Evolutionary conservation across 2,888 invertebrate species (phyloP), one percentile per base, ranked within the genome.

Genomic region (Trichopria drosophilae): DNA sequence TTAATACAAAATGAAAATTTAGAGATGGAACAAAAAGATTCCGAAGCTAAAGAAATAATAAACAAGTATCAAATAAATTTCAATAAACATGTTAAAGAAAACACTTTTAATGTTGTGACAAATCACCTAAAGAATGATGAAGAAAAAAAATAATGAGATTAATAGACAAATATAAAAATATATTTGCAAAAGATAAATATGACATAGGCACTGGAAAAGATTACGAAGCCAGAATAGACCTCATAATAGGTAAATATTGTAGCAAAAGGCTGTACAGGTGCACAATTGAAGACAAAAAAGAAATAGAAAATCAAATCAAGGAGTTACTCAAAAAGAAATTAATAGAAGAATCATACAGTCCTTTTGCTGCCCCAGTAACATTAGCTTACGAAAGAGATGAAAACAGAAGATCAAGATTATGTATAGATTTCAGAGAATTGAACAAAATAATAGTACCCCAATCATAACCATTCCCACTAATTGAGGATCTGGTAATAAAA

Each of bases 181-280:
- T 60, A 12, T 62, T 63, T 57, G 58, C 58, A 32, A 61, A 52
- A 54, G 53, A 57, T 19, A 61, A 62, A 59, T 64, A 61, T 48
- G 60, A 60, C 46, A 35, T 62, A 5, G 61, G 60, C 6, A 56
- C 40, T 31, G 58, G 60, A 6, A 58, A 51, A 36, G 50, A 55
- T 6, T 52, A 59, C 13, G 61, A 62, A 52, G 61, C 57, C 10
- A 24, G 48, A 18, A 62, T 60, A 15, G 59, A 63, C 29, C 18
- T 61, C 9, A 28, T 53, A 40, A 12, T 51, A n/a, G 53, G 60
- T 9, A 53, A 56, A 51, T 60, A 60, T 31, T 55, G 53, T 36
- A 51, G 52, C 18, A 53, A 59, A 41, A 51, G 57, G 28, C 57
- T 56, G 13, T 62, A 62, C 40, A 46, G 47, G 47, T 55, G 57